Evolutionary conservation across 2,113 vertebrate species (phyloP).

Genomic region (Ceuthmochares aereus): DNA sequence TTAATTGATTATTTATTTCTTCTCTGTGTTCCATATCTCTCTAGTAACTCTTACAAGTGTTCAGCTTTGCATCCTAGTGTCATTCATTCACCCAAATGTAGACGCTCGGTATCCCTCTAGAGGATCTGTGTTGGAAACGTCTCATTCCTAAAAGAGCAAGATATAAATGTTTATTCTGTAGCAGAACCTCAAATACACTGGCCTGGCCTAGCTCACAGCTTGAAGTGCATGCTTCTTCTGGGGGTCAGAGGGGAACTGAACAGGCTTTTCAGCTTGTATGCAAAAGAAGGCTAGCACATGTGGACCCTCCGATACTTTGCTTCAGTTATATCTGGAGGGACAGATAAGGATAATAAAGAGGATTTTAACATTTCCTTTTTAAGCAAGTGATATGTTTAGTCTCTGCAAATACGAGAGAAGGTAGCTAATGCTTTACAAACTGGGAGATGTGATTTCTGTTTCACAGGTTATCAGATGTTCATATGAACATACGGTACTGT

Average conservation of each 20-base stretch:
- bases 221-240: conserved; percentile 91
- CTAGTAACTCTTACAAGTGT: not conserved
- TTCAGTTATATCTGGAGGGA: conserved; percentile 19
- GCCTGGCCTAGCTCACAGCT: conserved; percentile 93
- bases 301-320: conserved; percentile 1
- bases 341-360: not conserved
- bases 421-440: conserved; percentile 66
- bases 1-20: not conserved
- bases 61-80: conserved; percentile 65
- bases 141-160: not conserved
- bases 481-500: conserved; percentile 70
- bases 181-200: conserved; percentile 95
- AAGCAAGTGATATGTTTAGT: conserved; percentile 54
- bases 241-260: conserved; percentile 50
- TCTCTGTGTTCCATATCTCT: not conserved
- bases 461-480: conserved; percentile 70
- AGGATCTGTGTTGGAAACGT: not conserved
- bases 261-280: conserved; percentile 48
- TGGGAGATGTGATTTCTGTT: conserved; percentile 68
- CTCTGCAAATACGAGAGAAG: conserved; percentile 46
- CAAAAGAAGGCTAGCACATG: conserved; percentile 5
- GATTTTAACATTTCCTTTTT: conserved; percentile 32
- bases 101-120: not conserved
- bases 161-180: conserved; percentile 78
- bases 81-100: not conserved